A percentile compares a stretch with the other conserved stretches of the same genome.
phyloP scores from a whole-genome alignment of 1,140 invertebrate genomes.

The Berghia stephanieae region DNA sequence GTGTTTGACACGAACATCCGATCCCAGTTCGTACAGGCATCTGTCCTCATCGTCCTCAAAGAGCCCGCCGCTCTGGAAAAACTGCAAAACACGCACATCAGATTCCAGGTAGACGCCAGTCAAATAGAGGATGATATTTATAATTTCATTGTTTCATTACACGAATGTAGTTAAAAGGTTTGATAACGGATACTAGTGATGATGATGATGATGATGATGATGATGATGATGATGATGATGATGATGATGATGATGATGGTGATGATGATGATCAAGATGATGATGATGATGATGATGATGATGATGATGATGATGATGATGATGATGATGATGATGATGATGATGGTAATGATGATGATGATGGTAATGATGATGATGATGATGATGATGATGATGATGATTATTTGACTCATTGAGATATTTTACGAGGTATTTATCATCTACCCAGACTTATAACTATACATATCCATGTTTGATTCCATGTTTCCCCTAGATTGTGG shows the following conservation, averaged over 20 bases:
- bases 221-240: constrained; percentile 2
- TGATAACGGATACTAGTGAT: too few relatives aligned
- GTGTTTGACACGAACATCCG: constrained; percentile 10
- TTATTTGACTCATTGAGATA: too few relatives aligned
- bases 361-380: too few relatives aligned
- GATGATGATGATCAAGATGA: not conserved
- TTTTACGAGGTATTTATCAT: too few relatives aligned
- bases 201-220: constrained; percentile 2
- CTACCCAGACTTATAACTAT: too few relatives aligned
- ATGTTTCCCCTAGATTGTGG: too few relatives aligned
- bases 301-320: constrained; percentile 2
- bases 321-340: constrained; percentile 2
- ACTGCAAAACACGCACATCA: not conserved
- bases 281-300: constrained; percentile 1
- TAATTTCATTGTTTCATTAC: too few relatives aligned
- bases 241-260: constrained; percentile 2
- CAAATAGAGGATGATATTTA: too few relatives aligned
- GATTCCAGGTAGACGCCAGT: constrained; percentile 18
- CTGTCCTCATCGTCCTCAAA: constrained; percentile 4
- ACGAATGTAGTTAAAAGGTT: too few relatives aligned
- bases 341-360: constrained; percentile 1
- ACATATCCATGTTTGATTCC: too few relatives aligned
- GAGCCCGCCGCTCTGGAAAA: not conserved
- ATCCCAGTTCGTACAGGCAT: constrained; percentile 7
- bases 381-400: too few relatives aligned